Evolutionary conservation across 2,113 vertebrate species (phyloP).

Genomic region (Empidonax traillii): DNA sequence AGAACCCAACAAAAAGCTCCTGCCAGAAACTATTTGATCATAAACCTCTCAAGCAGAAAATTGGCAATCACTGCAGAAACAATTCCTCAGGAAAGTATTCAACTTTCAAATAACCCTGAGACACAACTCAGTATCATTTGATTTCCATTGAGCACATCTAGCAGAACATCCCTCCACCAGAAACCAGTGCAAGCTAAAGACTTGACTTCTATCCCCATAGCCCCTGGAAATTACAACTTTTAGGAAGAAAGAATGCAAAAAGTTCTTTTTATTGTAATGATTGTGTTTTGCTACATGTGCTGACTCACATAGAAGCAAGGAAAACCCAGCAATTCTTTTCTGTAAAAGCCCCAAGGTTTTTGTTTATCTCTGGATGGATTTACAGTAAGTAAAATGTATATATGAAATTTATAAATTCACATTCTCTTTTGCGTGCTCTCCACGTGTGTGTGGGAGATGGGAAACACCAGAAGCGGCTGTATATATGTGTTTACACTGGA

Average conservation of each 20-base stretch:
- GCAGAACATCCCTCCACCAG: neutral
- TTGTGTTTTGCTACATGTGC: neutral
- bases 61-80: constrained; percentile 78
- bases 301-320: neutral
- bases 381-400: neutral
- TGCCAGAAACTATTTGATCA: constrained; percentile 71
- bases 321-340: neutral
- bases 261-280: neutral
- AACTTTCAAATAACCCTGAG: constrained; percentile 77
- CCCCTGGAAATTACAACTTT: neutral
- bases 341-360: neutral
- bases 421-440: rapidly evolving
- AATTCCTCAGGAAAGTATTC: constrained; percentile 75
- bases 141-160: constrained; percentile 26
- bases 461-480: neutral
- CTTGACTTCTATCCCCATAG: neutral
- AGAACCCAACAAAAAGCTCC: constrained; percentile 61
- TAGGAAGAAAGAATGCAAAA: neutral
- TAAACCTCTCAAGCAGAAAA: constrained; percentile 81
- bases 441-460: neutral
- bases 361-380: neutral
- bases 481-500: neutral
- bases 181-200: neutral
- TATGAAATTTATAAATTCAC: neutral
- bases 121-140: constrained; percentile 51